phyloP scores from a whole-genome alignment of 2,113 vertebrate genomes.

The Ammodytes dubius region DNA sequence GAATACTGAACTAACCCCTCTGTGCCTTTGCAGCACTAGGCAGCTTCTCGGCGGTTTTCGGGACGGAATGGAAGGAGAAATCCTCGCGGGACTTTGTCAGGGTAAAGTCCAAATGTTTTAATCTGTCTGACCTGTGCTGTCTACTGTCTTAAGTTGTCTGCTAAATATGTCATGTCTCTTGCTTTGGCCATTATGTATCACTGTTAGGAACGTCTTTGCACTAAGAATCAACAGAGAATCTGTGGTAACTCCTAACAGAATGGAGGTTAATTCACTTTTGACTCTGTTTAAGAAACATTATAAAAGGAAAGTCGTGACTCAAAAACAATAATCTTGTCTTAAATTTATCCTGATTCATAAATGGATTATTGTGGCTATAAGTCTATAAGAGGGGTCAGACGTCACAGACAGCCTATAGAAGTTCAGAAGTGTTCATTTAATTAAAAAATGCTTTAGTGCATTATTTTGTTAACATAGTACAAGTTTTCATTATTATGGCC shows the following conservation, averaged over 20 bases:
- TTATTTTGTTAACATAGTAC: neutral
- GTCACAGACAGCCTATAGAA: slow-evolving; percentile 11
- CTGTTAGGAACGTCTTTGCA: neutral
- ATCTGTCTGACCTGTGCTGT: neutral
- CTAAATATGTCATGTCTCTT: neutral
- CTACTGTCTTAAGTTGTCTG: neutral
- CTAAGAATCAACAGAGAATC: slow-evolving; percentile 1
- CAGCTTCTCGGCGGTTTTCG: slow-evolving; percentile 97
- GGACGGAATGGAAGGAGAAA: slow-evolving; percentile 98
- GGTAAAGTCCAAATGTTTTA: slow-evolving; percentile 83
- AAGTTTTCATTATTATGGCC: neutral
- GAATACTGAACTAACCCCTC: slow-evolving; percentile 20
- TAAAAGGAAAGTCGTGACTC: neutral
- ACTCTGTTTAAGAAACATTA: slow-evolving; percentile 5
- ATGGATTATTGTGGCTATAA: neutral
- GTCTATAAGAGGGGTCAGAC: neutral
- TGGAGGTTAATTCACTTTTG: slow-evolving; percentile 26
- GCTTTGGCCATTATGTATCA: neutral
- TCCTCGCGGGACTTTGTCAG: slow-evolving; percentile 98
- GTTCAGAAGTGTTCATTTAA: neutral
- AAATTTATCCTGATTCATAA: neutral
- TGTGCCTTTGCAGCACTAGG: slow-evolving; percentile 90
- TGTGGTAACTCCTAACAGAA: neutral
- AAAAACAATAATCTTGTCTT: slow-evolving; percentile 4
- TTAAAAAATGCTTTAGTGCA: neutral